phyloP scores from a whole-genome alignment of 2,113 vertebrate species.

The Asarcornis scutulata region DNA sequence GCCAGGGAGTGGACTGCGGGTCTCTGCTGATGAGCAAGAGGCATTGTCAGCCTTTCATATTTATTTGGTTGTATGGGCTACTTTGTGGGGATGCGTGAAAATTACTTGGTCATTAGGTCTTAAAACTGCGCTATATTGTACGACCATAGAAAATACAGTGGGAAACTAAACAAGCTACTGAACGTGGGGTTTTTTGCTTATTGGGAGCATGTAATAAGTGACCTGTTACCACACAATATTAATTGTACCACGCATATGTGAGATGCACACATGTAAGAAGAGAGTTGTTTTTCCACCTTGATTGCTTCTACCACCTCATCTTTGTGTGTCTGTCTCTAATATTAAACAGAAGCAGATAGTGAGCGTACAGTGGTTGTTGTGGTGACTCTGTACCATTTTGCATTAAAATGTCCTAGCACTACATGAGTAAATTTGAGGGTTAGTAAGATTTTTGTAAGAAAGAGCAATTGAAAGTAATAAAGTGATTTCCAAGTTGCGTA shows the following conservation, averaged over 20 bases:
- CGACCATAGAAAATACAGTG: background rate
- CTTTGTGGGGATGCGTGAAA: background rate
- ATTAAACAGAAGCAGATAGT: background rate
- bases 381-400: background rate
- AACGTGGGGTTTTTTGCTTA: background rate
- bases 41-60: background rate
- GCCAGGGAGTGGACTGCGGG: background rate
- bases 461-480: background rate
- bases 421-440: background rate
- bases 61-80: background rate
- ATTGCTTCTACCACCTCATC: background rate
- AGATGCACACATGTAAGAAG: background rate
- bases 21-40: background rate
- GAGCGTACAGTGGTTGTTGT: background rate
- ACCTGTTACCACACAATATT: background rate
- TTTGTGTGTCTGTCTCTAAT: background rate
- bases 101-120: background rate
- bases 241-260: background rate
- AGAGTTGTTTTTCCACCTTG: background rate
- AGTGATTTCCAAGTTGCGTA: background rate
- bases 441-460: background rate
- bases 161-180: background rate
- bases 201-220: background rate
- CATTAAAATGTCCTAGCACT: background rate
- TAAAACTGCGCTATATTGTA: background rate